Percentiles rank a stretch among this genome's conserved stretches.
Conservation (phyloP, 1,140 invertebrate genomes). For the Drosophila bipectinata region DNA sequence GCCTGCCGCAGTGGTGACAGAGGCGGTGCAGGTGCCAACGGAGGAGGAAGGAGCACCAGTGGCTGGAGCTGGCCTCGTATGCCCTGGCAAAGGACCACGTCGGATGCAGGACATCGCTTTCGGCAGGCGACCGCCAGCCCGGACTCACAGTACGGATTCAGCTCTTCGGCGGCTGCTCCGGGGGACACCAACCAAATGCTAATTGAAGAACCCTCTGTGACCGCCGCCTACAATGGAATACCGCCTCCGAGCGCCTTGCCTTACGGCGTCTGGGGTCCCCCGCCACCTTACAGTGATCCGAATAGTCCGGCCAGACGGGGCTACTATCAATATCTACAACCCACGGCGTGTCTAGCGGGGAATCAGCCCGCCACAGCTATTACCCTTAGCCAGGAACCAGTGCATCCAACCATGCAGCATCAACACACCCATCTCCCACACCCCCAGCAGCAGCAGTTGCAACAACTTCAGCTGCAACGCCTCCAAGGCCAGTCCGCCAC, state of each 20-base stretch:
- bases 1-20: slow-evolving; percentile 30
- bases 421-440: slow-evolving; percentile 28
- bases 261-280: slow-evolving; percentile 88
- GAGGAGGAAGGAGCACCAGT: slow-evolving; percentile 84
- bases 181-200: slow-evolving; percentile 66
- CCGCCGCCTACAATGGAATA: slow-evolving; percentile 50
- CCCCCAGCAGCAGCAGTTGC: slow-evolving; percentile 29
- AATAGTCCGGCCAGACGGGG: slow-evolving; percentile 87
- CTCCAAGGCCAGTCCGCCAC: slow-evolving; percentile 54
- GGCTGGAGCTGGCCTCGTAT: slow-evolving; percentile 87
- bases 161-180: slow-evolving; percentile 53
- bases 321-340: slow-evolving; percentile 83
- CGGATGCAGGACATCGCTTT: slow-evolving; percentile 67
- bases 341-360: slow-evolving; percentile 46
- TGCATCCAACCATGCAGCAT: slow-evolving; percentile 45
- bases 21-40: slow-evolving; percentile 45
- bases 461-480: slow-evolving; percentile 50
- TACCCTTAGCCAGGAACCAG: slow-evolving; percentile 51
- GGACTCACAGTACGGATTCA: slow-evolving; percentile 89
- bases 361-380: slow-evolving; percentile 16
- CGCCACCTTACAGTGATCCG: slow-evolving; percentile 90
- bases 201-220: slow-evolving; percentile 52
- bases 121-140: slow-evolving; percentile 85
- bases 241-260: slow-evolving; percentile 73
- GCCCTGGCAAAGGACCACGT: slow-evolving; percentile 85